phyloP scores from a whole-genome alignment of 2,888 invertebrate genomes.

The Archips xylosteana region DNA sequence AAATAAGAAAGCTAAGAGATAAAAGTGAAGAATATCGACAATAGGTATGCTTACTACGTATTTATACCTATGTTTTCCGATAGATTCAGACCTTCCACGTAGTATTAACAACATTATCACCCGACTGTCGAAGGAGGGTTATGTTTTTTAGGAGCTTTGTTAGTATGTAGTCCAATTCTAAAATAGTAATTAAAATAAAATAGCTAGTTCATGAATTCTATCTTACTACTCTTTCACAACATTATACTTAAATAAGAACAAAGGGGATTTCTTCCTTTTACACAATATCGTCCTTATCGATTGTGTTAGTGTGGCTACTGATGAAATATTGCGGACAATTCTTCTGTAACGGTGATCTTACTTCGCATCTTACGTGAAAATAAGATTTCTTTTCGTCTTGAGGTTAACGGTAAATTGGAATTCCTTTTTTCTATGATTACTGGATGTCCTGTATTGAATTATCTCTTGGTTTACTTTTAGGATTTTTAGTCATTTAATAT shows the following conservation, averaged over 20 bases:
- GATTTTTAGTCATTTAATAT: not conserved
- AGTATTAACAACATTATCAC: too few species aligned
- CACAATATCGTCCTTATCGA: conserved; percentile 1
- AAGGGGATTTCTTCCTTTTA: conserved; percentile 2
- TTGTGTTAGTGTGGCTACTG: conserved; percentile 14
- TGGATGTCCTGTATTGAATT: conserved; percentile 19
- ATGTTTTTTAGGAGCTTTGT: not conserved
- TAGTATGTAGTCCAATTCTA: not conserved
- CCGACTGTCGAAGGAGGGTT: too few species aligned
- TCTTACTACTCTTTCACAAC: not conserved
- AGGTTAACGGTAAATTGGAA: conserved; percentile 35
- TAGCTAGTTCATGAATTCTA: not conserved
- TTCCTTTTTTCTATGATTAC: conserved; percentile 25
- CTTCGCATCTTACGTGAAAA: conserved; percentile 30
- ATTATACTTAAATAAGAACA: conserved; percentile 1
- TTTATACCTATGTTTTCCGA: not conserved
- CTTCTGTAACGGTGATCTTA: conserved; percentile 23
- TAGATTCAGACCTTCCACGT: not conserved
- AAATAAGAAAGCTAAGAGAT: not conserved
- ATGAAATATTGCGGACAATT: conserved; percentile 24
- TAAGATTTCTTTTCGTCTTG: conserved; percentile 31
- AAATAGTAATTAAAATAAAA: not conserved
- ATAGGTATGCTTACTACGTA: too few species aligned
- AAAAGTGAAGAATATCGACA: not conserved
- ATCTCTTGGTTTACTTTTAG: conserved; percentile 3